Conservation (phyloP, 2,797 vertebrate genomes). For the Coccyzus lansbergi region DNA sequence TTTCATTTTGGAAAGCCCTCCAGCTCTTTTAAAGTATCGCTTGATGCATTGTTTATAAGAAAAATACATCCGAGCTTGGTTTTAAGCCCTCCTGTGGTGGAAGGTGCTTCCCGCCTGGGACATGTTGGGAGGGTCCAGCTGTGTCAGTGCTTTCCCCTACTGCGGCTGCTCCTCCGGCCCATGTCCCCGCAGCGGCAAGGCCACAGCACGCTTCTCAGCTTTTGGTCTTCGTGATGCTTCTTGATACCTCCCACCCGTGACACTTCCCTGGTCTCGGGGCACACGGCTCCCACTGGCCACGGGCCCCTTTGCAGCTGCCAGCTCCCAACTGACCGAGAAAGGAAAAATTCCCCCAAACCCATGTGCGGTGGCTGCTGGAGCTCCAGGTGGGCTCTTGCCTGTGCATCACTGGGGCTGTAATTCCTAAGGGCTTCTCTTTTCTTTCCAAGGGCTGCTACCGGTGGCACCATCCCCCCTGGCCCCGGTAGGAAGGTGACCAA, state of each 20-base stretch:
- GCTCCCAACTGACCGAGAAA: neutral
- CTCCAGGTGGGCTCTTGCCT: neutral
- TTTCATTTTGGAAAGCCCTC: neutral
- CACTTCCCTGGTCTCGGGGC: neutral
- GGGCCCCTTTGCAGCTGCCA: neutral
- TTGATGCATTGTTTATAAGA: neutral
- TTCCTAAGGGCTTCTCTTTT: slow-evolving; percentile 68
- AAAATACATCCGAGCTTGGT: neutral
- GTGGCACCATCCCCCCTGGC: neutral
- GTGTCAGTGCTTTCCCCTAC: neutral
- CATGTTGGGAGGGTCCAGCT: neutral
- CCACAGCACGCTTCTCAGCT: neutral
- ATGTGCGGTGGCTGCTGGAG: neutral
- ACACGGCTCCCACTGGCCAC: neutral
- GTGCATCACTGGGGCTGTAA: slow-evolving; percentile 1
- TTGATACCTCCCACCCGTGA: neutral
- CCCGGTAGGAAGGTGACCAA: neutral
- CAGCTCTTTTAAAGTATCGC: neutral
- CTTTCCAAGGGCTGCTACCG: slow-evolving; percentile 64
- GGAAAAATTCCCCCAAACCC: neutral
- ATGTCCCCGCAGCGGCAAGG: neutral
- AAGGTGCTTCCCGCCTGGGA: neutral
- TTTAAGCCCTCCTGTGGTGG: neutral
- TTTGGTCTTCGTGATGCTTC: slow-evolving; percentile 32
- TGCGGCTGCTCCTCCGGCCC: neutral